Base-by-base conservation (phyloP, 2,888 invertebrate species). In the Monochamus alternatus region DNA sequence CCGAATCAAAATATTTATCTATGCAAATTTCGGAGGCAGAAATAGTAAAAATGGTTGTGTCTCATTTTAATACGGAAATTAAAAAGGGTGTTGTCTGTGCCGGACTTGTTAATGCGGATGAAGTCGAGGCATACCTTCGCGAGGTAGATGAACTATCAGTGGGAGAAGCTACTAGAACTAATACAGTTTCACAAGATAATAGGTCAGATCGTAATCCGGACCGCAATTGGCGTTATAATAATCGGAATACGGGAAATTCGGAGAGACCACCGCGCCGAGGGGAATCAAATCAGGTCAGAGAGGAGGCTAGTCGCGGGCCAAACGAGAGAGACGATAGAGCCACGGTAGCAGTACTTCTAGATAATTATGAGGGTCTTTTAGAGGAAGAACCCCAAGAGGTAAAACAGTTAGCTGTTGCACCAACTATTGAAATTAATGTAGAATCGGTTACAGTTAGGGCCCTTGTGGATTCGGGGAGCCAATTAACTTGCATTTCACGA, bases 401-500 rank as follows among this genome's bases (percentile, higher is more conserved):
- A 66, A 51, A 44, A 14, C 14, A n/a, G 8, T 3, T 66, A 32
- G 66, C 51, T 8, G 5, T 66, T 30, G 66, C 51, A 14, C 66
- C 66, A 12, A 66, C 66, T 9, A 30, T 66, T 5, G 4, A 66
- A 10, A 30, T 66, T 2, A 14, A 5, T 5, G 64, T 43, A 30
- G 66, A 66, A 12, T 30, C 51, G 30, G 7, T 66, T 12, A 3
- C 9, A 12, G 31, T 31, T 47, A 30, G 3, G 3, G 66, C 66
- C 5, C 10, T 66, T 5, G 30, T 66, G 9, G 66, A 66, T 51
- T 66, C 66, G 8, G 52, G 52, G 30, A 66, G 66, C 12, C 52
- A 66, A 10, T 9, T 66, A 7, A 66, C 52, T 9, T 66, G 66
- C 12, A n/a, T 66, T 3, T 66, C 66, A n/a, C 22, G 51, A 66